Base-by-base conservation (phyloP, 2,888 invertebrate genomes). In the Agonopterix arenella region DNA sequence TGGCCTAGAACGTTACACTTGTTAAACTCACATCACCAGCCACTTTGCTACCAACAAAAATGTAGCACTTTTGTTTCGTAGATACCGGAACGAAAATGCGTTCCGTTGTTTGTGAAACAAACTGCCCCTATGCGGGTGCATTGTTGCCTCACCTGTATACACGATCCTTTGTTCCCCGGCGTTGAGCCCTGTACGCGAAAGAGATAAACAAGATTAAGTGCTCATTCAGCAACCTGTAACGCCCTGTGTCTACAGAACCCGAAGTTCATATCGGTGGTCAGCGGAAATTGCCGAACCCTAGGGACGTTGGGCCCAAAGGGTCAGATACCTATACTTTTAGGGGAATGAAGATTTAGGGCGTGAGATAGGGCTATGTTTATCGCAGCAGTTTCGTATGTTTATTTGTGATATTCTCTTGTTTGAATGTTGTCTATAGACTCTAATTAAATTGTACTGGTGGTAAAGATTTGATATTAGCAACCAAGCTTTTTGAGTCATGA, bases 151-250 rank as follows among this genome's bases (percentile, higher is more conserved):
- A 61, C 74, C 70, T 64, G 67, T 62, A 46, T 51, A 55, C 55
- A 50, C 54, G 51, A 55, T 62, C 70, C 68, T 72, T 73, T 75
- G 66, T 74, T 56, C 51, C 59, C 60, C 57, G 60, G 55, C 61
- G 60, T 62, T 61, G 55, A 59, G 59, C 55, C 59, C 58, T 54
- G 60, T 57, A 56, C 61, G 60, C 59, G 58, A 64, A 66, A 66
- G 59, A 71, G 69, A 76, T 78, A 81, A 76, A 78, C 66, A 73
- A 73, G 74, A 79, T 76, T 70, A 71, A 76, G 60, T 64, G 64
- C 66, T 64, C 62, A 61, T 66, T 69, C 66, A 66, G 61, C 63
- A 59, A 59, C 65, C 54, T 55, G 48, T 42, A 49, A 44, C 52
- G 28, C 37, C 61, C 59, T 68, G 60, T 67, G 66, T 62, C 61